A percentile compares a stretch with the other conserved stretches of the same genome.
These are phyloP conservation scores for Caenorhabditis doughertyi DNA, from an alignment of 2,888 invertebrate species.

Conservation along the genomic window DNA sequence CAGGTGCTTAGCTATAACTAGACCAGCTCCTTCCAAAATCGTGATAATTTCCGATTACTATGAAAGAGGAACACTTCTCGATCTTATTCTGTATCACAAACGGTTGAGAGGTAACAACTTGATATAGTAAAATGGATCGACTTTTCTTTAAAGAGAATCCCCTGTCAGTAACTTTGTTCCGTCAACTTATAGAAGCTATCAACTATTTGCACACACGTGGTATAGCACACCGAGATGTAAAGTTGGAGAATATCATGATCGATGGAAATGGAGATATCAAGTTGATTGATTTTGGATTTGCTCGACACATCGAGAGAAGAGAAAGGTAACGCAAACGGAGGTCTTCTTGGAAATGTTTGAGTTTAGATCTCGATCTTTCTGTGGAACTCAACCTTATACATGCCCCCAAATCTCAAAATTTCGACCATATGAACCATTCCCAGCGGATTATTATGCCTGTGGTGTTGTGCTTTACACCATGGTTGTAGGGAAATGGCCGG, in stretches of 20 bases:
- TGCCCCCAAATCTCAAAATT: constrained; percentile 66
- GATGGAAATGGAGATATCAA: constrained; percentile 76
- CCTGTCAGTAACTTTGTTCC: constrained; percentile 72
- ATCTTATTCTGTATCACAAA: constrained; percentile 63
- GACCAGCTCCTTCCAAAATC: constrained; percentile 66
- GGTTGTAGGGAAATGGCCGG: constrained; percentile 76
- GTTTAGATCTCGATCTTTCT: constrained; percentile 72
- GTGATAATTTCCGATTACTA: constrained; percentile 76
- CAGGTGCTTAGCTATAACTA: constrained; percentile 67
- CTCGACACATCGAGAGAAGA: constrained; percentile 67
- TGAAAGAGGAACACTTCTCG: constrained; percentile 74
- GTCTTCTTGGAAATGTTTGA: neutral
- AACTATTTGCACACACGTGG: constrained; percentile 73
- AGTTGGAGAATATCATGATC: constrained; percentile 76
- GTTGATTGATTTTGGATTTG: constrained; percentile 78
- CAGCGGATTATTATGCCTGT: constrained; percentile 74
- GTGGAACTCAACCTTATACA: constrained; percentile 76
- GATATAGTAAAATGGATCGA: neutral
- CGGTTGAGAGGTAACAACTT: constrained; percentile 41
- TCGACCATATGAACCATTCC: constrained; percentile 72
- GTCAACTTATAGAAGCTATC: constrained; percentile 77
- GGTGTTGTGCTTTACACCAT: constrained; percentile 78
- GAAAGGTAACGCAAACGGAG: constrained; percentile 51
- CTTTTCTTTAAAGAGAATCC: no score
- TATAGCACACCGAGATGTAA: constrained; percentile 67